Evolutionary conservation across 2,113 vertebrate species (phyloP).

Genomic region (Albula goreensis): DNA sequence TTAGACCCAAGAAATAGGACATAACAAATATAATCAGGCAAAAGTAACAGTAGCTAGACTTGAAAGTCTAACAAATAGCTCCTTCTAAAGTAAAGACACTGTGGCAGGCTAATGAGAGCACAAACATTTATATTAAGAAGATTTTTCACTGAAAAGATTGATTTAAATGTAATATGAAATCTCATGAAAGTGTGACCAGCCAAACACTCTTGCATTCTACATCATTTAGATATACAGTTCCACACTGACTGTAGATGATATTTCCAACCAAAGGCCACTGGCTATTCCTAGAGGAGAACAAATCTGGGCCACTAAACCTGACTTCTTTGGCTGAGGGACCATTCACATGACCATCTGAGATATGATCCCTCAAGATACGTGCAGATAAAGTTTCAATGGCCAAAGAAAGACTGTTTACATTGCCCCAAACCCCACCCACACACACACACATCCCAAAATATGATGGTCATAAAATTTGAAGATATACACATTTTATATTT

Average conservation of each 20-base stretch:
- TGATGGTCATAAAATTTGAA: conserved; percentile 19
- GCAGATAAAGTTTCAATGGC: conserved; percentile 64
- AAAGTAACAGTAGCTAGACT: background rate
- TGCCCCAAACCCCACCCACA: conserved; percentile 25
- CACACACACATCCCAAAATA: background rate
- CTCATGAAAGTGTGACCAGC: conserved; percentile 18
- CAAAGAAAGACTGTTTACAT: conserved; percentile 47
- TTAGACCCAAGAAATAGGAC: background rate
- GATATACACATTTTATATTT: background rate
- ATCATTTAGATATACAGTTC: conserved; percentile 27
- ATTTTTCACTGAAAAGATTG: no score
- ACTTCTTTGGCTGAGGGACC: conserved; percentile 30
- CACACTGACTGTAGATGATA: conserved; percentile 51
- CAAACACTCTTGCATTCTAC: background rate
- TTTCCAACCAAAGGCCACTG: conserved; percentile 57
- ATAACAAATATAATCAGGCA: background rate
- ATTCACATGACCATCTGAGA: conserved; percentile 56
- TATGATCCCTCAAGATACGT: conserved; percentile 56
- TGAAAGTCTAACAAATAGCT: background rate
- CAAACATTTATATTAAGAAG: background rate
- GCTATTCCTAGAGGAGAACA: conserved; percentile 67
- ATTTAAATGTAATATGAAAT: conserved; percentile 21
- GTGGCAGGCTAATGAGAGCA: background rate
- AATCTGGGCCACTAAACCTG: conserved; percentile 51
- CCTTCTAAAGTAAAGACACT: background rate